Evolutionary conservation across 2,888 invertebrate genomes (phyloP), one percentile per base, ranked within the genome.

Genomic region (Cosmia pyralina): DNA sequence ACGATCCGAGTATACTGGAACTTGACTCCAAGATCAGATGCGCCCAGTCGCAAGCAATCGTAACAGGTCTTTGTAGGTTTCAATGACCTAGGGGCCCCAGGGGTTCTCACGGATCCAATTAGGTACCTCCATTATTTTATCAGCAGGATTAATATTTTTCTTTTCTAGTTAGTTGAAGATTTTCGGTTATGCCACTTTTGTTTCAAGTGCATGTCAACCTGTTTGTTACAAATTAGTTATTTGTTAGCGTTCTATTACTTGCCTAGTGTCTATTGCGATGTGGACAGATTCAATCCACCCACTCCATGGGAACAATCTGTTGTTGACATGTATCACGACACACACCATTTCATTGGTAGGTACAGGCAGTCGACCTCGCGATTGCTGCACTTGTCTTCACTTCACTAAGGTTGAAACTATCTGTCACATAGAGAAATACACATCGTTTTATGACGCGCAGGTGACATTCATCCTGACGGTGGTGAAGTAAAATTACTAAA

Each of bases 181-280:
- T 48, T 46, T 10, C 5, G 41, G 41, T n/a, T 48, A 57, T 17
- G 50, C 7, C 15, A 65, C 19, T 58, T 69, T 55, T 13, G 11
- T 44, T 44, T 19, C 19, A 28, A 62, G 11, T 28, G 57, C 7
- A 7, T 8, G n/a, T 22, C 2, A 4, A 44, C 44, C 15, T 72
- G 52, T 59, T 15, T 59, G 52, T 28, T 76, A 22, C 48, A 60
- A 77, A 55, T 53, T 22, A 34, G 17, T 38, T 46, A 53, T 59
- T 68, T 50, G 50, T 50, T 38, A 50, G 50, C 44, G 1, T 69
- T 55, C 55, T 69, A 60, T 60, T 19, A 60, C 19, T 38, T 67
- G 34, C 34, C 19, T 34, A 52, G 50, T 65, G 22, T 58, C 59
- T 55, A 41, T 48, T 73, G 53, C 41, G 34, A 64, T 48, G 72